Percentiles rank a stretch among this genome's conserved stretches.
Evolutionary conservation across 2,797 vertebrate genomes (phyloP).

Genomic region (Dryobates pubescens): DNA sequence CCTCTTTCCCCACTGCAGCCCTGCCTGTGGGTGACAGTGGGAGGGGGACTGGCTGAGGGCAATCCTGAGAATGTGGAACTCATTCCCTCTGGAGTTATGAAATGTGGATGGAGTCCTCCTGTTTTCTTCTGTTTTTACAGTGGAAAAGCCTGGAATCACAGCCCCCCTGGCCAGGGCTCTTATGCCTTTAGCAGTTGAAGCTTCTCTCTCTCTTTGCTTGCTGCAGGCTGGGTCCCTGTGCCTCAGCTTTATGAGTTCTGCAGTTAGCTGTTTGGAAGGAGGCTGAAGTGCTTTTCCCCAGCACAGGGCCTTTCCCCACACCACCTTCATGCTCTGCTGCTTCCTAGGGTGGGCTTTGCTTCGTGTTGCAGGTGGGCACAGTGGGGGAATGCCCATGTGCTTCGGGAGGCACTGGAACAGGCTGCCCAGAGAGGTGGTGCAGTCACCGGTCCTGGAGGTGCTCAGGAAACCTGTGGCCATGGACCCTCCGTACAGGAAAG

Average conservation of each 20-base stretch:
- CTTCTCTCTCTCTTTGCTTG: slow-evolving; percentile 71
- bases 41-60: not conserved
- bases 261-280: slow-evolving; percentile 66
- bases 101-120: slow-evolving; percentile 54
- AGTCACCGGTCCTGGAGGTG: no score
- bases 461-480: no score
- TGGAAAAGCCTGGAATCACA: slow-evolving; percentile 73
- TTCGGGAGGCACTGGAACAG: no score
- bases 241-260: slow-evolving; percentile 66
- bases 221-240: slow-evolving; percentile 68
- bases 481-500: no score
- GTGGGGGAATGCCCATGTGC: not conserved
- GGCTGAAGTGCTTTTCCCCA: slow-evolving; percentile 64
- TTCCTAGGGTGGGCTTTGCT: slow-evolving; percentile 6
- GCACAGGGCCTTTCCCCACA: not conserved
- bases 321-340: not conserved
- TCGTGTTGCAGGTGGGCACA: not conserved
- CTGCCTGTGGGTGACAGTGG: not conserved
- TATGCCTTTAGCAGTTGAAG: slow-evolving; percentile 71
- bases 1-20: not conserved
- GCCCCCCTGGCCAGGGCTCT: slow-evolving; percentile 50
- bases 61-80: slow-evolving; percentile 50
- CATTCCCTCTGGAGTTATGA: slow-evolving; percentile 47
- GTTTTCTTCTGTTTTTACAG: slow-evolving; percentile 36
- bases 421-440: no score